Conservation (phyloP, 64 coral and sea anemone genomes). For the Exaiptasia diaphana region DNA sequence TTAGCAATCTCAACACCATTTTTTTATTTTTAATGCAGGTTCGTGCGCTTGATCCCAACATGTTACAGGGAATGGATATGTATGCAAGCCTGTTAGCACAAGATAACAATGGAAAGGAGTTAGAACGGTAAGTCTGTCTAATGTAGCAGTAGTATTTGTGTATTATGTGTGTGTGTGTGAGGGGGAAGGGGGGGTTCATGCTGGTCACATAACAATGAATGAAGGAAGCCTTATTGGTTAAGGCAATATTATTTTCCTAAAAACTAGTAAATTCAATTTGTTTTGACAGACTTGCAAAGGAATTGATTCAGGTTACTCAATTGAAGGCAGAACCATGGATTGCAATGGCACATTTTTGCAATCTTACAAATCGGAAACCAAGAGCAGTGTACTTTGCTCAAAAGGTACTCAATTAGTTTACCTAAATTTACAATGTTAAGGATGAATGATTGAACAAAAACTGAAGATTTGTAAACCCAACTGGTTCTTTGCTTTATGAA, state of each 20-base stretch:
- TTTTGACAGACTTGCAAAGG: constrained; percentile 71
- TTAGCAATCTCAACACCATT: neutral
- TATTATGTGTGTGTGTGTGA: no score
- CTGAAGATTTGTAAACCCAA: no score
- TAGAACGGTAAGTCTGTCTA: constrained; percentile 79
- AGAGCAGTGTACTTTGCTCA: constrained; percentile 98
- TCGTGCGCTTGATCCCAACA: constrained; percentile 71
- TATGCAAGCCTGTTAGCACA: constrained; percentile 85
- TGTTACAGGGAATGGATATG: constrained; percentile 86
- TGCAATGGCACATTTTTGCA: constrained; percentile 89
- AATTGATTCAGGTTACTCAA: constrained; percentile 87
- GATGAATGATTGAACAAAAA: no score
- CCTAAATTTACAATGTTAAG: neutral
- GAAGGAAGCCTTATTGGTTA: no score
- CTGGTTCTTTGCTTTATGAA: no score
- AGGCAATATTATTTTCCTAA: no score
- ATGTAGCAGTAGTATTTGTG: no score
- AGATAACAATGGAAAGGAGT: constrained; percentile 67
- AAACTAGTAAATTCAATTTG: no score
- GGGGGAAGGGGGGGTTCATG: no score
- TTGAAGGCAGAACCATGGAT: constrained; percentile 87
- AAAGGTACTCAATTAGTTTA: constrained; percentile 27
- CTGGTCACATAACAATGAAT: no score
- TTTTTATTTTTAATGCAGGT: constrained; percentile 31
- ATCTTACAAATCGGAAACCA: constrained; percentile 77